Evolutionary conservation across 2,888 invertebrate species (phyloP), one percentile per base, ranked within the genome.

Genomic region (Drosophila paramelanica): DNA sequence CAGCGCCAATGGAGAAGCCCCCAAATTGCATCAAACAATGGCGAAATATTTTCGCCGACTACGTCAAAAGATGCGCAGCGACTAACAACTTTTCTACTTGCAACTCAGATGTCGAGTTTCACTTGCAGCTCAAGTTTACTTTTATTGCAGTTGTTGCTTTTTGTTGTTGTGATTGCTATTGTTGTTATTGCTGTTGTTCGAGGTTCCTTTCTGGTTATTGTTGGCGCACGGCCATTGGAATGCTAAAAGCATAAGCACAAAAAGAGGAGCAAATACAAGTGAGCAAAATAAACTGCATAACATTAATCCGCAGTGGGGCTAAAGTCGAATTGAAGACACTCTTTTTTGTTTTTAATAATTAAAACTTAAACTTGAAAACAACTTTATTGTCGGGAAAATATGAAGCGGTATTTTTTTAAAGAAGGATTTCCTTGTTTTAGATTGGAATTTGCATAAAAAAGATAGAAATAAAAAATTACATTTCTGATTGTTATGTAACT

Each of bases 81-180:
- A 59, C 67, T 67, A 70, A 65, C 71, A 77, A 77, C 52, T 77
- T 70, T 67, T 71, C 47, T 66, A 68, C 83, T 78, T 76, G 62
- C 82, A 82, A 66, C 79, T 71, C 50, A 67, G 77, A 70, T 43
- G 51, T 76, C 51, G 61, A 77, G 74, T 61, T 81, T 53, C 78
- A 76, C 73, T 80, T 64, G 65, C 69, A 59, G 58, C 70, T 70
- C 56, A 71, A 85, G 80, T 59, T 71, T 55, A 71, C 71, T 75
- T 74, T 67, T 71, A 61, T 70, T 67, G 61, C 53, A 57, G 39
- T 60, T 65, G 38, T 39, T 61, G 23, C 43, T 43, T 42, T 50
- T 38, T 36, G 20, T 31, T 52, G 46, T 43, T 14, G 25, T 55
- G 14, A 39, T 56, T 60, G 8, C 25, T 46, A 8, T 43, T 51